Conservation (phyloP, 2,888 invertebrate genomes). For the Rhingia rostrata region DNA sequence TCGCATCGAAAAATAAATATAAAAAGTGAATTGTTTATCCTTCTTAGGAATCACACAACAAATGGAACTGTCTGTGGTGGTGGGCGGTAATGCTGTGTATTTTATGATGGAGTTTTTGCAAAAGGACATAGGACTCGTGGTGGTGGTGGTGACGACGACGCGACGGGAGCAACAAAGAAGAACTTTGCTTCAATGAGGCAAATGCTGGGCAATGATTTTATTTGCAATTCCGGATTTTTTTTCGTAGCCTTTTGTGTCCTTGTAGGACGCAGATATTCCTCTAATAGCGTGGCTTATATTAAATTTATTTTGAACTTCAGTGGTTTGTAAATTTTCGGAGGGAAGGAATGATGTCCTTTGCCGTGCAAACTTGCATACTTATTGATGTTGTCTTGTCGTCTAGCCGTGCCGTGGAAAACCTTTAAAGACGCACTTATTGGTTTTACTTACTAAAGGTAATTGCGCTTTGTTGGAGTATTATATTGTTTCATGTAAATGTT, state of each 20-base stretch:
- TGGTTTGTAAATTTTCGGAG: slow-evolving; percentile 12
- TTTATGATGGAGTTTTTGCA: slow-evolving; percentile 43
- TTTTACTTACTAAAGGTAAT: not conserved
- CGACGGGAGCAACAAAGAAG: slow-evolving; percentile 46
- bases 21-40: slow-evolving; percentile 58
- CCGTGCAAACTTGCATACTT: not conserved
- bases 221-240: slow-evolving; percentile 40
- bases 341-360: slow-evolving; percentile 3
- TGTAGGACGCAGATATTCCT: slow-evolving; percentile 21
- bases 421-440: not conserved
- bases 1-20: slow-evolving; percentile 54
- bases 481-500: not conserved
- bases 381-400: not conserved
- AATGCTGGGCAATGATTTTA: slow-evolving; percentile 59
- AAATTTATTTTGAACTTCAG: slow-evolving; percentile 41
- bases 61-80: not conserved
- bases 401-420: not conserved
- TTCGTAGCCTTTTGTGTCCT: slow-evolving; percentile 6
- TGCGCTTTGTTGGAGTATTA: not conserved
- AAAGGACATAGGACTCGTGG: slow-evolving; percentile 47
- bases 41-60: slow-evolving; percentile 44
- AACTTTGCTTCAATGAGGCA: slow-evolving; percentile 56
- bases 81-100: slow-evolving; percentile 1
- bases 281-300: slow-evolving; percentile 9
- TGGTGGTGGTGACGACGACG: not conserved